Percentiles rank a stretch among this genome's conserved stretches.
These are phyloP conservation scores for Amaurobius ferox DNA, from an alignment of 2,888 invertebrate species.

Conservation along the genomic window DNA sequence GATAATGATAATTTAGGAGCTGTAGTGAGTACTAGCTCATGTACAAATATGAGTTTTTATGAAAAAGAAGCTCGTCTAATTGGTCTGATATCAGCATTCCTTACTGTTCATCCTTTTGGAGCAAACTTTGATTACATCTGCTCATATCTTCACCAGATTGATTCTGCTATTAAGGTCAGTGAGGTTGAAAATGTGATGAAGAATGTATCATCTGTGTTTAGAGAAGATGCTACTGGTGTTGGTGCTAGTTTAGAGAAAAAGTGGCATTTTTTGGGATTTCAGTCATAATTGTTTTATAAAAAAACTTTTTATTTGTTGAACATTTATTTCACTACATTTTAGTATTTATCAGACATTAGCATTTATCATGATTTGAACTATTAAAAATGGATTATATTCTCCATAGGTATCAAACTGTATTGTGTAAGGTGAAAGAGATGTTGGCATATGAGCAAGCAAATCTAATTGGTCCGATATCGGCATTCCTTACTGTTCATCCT, in stretches of 20 bases:
- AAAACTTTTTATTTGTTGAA: no score
- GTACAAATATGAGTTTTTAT: slow-evolving; percentile 39
- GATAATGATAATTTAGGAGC: not conserved
- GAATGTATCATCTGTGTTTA: slow-evolving; percentile 88
- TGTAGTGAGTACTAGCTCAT: not conserved
- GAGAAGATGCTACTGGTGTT: slow-evolving; percentile 86
- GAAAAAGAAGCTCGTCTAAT: slow-evolving; percentile 76
- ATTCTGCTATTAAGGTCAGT: slow-evolving; percentile 84
- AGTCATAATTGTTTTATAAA: no score
- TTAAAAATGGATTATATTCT: no score
- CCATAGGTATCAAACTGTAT: no score
- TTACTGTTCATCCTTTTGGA: slow-evolving; percentile 94
- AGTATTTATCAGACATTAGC: no score
- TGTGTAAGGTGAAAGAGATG: no score
- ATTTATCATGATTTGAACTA: no score
- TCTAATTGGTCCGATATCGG: no score
- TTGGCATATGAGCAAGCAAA: no score
- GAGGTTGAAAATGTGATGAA: slow-evolving; percentile 87
- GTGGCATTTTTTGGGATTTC: slow-evolving; percentile 90
- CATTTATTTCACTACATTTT: no score
- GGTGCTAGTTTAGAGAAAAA: slow-evolving; percentile 90
- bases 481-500: no score
- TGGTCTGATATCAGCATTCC: slow-evolving; percentile 88
- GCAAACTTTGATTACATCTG: slow-evolving; percentile 93
- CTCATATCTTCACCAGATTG: slow-evolving; percentile 91